Base-by-base conservation (phyloP, 2,797 vertebrate species). In the Crotalus adamanteus region DNA sequence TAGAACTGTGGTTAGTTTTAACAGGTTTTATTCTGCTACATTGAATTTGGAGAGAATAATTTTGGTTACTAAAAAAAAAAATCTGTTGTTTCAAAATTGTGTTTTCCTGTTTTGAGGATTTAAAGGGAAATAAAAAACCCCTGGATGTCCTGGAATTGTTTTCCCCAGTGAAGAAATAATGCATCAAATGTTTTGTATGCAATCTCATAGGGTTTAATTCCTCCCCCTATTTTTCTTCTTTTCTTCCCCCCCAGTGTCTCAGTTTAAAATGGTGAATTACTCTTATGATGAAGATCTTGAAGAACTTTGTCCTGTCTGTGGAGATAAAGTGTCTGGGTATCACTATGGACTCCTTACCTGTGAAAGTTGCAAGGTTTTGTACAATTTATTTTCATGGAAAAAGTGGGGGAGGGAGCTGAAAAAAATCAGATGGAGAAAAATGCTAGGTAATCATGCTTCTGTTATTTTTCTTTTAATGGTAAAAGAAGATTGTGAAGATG, bases 251-350 rank as follows among this genome's bases (percentile, higher is more conserved):
- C 87, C 97, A 99, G 99, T 98, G 92, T 98, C 98, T 96, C 99
- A 99, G 97, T 98, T 99, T 98, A 99, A 99, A 98, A 99, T 99
- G 99, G 99, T 99, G 99, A 99, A 99, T 98, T 99, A 99, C 97
- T 99, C 99, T 87, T 99, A 99, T 3, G 99, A 99, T 96, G 99
- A 99, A 97, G 99, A 99, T 95, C 97, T 99, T 94, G 99, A 99
- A 97, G 99, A 99, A 96, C 98, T 99, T 96, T 99, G 99, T 97
- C 99, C 99, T 3, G 99, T 99, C 94, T 99, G 99, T 93, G 99
- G 99, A 97, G 99, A 99, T 97, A 99, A 99, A 97, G 99, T 99
- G 94, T 99, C 99, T 91, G 99, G 99, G 47, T 99, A 99, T 97
- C 99, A 99, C 96, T 99, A 99, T 59, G 99, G 99, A 95, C 98